Evolutionary conservation across 2,113 vertebrate genomes (phyloP), one percentile per base, ranked within the genome.

Genomic region (Naja naja): DNA sequence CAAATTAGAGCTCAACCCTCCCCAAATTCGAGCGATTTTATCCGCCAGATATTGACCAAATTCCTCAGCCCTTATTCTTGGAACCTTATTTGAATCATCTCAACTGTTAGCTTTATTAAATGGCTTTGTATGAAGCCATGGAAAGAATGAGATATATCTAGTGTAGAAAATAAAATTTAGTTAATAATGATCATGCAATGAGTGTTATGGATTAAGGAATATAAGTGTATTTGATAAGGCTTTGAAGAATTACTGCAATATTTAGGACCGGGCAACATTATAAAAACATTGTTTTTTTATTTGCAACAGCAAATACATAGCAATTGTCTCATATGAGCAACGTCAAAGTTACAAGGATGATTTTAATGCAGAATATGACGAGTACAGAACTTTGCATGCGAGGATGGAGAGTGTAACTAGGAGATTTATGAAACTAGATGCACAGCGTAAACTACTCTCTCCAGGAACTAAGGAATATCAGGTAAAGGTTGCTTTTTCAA

Each of bases 311-410:
- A 99, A 99, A 95, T 99, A 99, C 91, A 95, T 95, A 11, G 93
- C 97, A 4, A 97, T 99, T 58, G 95, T 97, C 91, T 99, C 98
- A 14, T 91, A 96, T 0, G 98, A 99, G 95, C 99, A 99, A 95
- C 96, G 98, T 43, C 98, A 99, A 95, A 97, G 96, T 91, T 99
- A 99, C 97, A 98, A 98, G 95, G 94, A 98, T 39, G 99, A 99
- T 96, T 99, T 99, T 96, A 98, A 98, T 27, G 98, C 98, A 0
- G 98, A 99, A 95, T 99, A 99, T 43, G 98, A 98, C 0, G 99
- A 99, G 91, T 99, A 99, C 92, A 97, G 98, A 54, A 93, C 88
- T 45, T 93, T 99, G 94, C 98, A 99, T 22, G 98, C 98, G 89
- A 97, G 96, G 1, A 97, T 99, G 94, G 98, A 99, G 94, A 97